phyloP scores from a whole-genome alignment of 2,113 vertebrate genomes.

The Suncus etruscus region DNA sequence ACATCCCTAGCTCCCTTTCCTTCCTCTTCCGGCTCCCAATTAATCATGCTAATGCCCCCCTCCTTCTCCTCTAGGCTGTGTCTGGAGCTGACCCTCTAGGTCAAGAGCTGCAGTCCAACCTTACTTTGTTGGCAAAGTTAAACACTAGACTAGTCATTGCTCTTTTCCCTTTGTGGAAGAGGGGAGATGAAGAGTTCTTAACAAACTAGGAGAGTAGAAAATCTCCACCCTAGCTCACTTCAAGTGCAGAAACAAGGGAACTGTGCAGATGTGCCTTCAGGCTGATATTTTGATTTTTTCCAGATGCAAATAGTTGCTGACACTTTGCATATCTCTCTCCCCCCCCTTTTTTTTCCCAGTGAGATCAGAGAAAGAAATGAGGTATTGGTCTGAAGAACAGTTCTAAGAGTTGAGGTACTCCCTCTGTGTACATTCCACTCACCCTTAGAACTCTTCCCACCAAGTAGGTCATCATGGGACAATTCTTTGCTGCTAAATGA shows the following conservation, averaged over 20 bases:
- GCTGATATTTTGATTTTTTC: not conserved
- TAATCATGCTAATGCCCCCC: too few relatives aligned
- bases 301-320: not conserved
- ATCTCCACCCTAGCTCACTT: not conserved
- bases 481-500: slow-evolving; percentile 22
- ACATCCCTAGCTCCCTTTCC: fast-evolving
- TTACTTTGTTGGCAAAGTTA: fast-evolving
- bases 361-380: not conserved
- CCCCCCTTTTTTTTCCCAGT: not conserved
- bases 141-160: fast-evolving
- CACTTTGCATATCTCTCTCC: not conserved
- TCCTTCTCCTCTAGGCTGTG: not conserved
- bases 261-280: fast-evolving
- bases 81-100: not conserved
- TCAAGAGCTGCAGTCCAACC: not conserved
- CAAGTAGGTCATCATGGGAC: not conserved
- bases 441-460: not conserved
- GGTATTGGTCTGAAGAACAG: not conserved
- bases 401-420: not conserved
- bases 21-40: fast-evolving
- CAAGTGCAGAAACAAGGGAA: fast-evolving
- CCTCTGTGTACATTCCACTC: not conserved
- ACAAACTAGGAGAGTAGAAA: not conserved
- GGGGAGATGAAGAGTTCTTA: not conserved
- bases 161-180: not conserved